These are phyloP conservation scores for Anoplius nigerrimus DNA, from an alignment of 2,888 invertebrate genomes.

Conservation along the genomic window DNA sequence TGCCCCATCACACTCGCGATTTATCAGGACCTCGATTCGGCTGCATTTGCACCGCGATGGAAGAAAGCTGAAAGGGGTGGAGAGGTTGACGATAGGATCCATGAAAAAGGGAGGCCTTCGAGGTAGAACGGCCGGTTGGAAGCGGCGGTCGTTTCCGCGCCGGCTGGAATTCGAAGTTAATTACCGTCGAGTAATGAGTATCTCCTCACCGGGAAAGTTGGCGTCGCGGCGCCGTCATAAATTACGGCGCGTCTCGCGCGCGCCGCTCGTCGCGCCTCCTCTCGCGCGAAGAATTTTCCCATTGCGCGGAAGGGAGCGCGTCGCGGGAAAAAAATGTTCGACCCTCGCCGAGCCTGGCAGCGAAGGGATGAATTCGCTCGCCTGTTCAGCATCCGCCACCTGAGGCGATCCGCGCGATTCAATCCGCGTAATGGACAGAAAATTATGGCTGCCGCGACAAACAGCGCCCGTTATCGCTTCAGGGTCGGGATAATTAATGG, in stretches of 20 bases:
- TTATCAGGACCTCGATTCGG: constrained; percentile 28
- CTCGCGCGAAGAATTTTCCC: background rate
- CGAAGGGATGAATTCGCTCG: no score
- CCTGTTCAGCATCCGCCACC: no score
- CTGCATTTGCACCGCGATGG: no score
- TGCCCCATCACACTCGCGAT: constrained; percentile 26
- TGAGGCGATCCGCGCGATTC: no score
- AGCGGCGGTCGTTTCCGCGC: background rate
- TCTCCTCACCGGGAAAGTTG: background rate
- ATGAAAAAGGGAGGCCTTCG: constrained; percentile 5
- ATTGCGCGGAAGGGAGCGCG: background rate
- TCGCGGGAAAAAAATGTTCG: no score
- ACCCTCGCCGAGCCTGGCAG: no score
- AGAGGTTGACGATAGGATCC: constrained; percentile 9
- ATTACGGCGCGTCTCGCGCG: background rate
- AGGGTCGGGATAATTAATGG: no score
- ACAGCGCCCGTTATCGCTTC: no score
- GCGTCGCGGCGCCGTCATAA: background rate
- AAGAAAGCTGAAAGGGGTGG: background rate
- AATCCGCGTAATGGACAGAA: no score
- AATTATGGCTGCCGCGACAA: no score
- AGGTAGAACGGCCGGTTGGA: background rate
- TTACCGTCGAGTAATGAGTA: constrained; percentile 11
- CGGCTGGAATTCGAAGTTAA: constrained; percentile 7
- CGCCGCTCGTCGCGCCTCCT: no score